Evolutionary conservation across 2,888 invertebrate species (phyloP).

Genomic region (Galerucella pusilla): DNA sequence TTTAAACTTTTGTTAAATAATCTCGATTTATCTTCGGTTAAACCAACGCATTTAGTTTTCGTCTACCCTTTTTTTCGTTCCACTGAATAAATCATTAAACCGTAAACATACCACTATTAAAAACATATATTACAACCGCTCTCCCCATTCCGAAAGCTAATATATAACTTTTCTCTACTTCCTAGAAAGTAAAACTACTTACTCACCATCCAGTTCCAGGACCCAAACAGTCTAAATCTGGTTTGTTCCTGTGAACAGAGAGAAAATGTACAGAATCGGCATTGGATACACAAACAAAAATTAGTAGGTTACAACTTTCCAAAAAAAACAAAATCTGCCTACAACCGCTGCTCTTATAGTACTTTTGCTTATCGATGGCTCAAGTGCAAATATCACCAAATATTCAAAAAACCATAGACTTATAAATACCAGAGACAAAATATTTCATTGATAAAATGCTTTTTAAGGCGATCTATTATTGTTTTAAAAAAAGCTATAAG

Average conservation of each 20-base stretch:
- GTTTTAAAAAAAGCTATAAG: too few species aligned
- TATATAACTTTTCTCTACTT: constrained; percentile 2
- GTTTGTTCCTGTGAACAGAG: constrained; percentile 55
- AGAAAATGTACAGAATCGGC: constrained; percentile 5
- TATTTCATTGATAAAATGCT: too few species aligned
- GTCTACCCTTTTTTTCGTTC: neutral
- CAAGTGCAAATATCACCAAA: too few species aligned
- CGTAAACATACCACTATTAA: neutral
- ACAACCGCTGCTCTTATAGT: too few species aligned
- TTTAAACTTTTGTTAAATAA: too few species aligned
- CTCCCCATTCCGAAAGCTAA: neutral
- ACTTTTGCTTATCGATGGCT: too few species aligned
- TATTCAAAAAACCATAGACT: too few species aligned
- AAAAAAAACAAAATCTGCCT: too few species aligned
- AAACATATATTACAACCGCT: constrained; percentile 18
- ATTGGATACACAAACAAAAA: too few species aligned
- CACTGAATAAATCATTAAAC: neutral
- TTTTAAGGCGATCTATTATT: too few species aligned
- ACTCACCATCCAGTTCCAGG: constrained; percentile 63
- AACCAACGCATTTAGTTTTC: neutral
- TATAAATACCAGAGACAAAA: too few species aligned
- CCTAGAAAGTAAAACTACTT: constrained; percentile 6
- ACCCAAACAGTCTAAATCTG: constrained; percentile 62
- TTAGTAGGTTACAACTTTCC: too few species aligned
- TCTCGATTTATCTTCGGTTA: neutral